Evolutionary conservation across 92 coral and sea anemone genomes (phyloP).

Genomic region (Phymanthus crucifer): DNA sequence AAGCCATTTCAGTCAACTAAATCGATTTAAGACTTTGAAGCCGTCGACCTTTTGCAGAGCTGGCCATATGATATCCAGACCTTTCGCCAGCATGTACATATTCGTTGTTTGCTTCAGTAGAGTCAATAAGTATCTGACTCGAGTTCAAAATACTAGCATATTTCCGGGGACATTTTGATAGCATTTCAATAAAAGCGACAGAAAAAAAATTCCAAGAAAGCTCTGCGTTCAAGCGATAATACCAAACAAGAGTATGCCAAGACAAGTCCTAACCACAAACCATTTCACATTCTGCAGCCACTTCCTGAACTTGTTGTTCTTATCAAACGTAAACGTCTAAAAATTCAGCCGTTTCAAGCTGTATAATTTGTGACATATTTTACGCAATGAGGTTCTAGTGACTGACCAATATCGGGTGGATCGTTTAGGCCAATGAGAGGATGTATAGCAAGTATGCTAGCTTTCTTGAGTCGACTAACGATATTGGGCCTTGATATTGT

Average conservation of each 20-base stretch:
- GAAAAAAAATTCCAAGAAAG: neutral
- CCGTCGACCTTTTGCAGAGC: neutral
- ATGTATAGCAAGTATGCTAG: neutral
- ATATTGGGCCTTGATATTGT: neutral
- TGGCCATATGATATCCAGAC: constrained; percentile 2
- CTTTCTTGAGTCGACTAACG: neutral
- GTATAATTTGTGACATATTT: neutral
- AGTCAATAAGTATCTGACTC: neutral
- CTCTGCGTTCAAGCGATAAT: neutral
- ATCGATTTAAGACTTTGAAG: constrained; percentile 4
- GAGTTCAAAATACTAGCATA: neutral
- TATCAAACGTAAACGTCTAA: constrained; percentile 5
- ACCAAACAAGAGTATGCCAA: neutral
- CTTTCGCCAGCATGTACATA: neutral
- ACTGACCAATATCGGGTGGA: neutral
- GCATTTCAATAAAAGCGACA: constrained; percentile 3
- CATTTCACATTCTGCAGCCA: neutral
- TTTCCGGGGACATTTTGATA: constrained; percentile 10
- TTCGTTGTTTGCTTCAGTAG: neutral
- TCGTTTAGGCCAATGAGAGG: neutral
- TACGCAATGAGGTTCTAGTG: neutral
- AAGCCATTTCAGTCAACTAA: constrained; percentile 5
- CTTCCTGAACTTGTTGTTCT: constrained; percentile 7
- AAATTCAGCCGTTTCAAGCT: neutral
- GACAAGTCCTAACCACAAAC: neutral